These are phyloP conservation scores for Dermatemys mawii DNA, from an alignment of 2,113 vertebrate genomes.

Conservation along the genomic window DNA sequence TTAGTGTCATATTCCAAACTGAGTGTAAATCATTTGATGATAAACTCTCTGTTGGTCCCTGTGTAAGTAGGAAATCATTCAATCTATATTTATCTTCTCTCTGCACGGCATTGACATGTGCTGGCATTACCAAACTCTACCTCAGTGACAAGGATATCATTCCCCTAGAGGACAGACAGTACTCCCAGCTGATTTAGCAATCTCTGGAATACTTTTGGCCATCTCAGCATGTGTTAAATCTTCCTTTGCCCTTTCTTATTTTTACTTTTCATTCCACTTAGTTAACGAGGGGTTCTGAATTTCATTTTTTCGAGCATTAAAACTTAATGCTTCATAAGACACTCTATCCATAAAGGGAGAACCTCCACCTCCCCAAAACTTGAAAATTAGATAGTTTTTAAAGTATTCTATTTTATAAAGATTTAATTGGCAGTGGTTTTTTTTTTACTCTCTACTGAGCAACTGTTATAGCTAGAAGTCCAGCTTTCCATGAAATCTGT, in stretches of 20 bases:
- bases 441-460: background rate
- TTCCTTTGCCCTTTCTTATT: conserved; percentile 27
- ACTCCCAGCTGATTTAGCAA: conserved; percentile 47
- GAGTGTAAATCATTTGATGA: conserved; percentile 80
- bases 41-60: conserved; percentile 74
- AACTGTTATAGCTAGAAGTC: background rate
- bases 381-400: conserved; percentile 30
- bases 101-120: conserved; percentile 55
- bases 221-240: conserved; percentile 37
- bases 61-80: conserved; percentile 77
- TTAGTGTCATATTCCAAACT: conserved; percentile 76
- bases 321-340: conserved; percentile 19
- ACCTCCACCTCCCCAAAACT: background rate
- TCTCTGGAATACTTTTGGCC: conserved; percentile 41
- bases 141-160: conserved; percentile 52
- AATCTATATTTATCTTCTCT: conserved; percentile 74
- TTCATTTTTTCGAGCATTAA: conserved; percentile 1
- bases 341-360: conserved; percentile 15
- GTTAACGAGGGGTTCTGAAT: conserved; percentile 4
- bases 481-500: conserved; percentile 43
- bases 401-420: conserved; percentile 56
- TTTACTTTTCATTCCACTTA: conserved; percentile 40
- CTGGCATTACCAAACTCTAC: conserved; percentile 50
- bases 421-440: conserved; percentile 49
- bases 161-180: conserved; percentile 43